Percentiles rank a stretch among this genome's conserved stretches.
These are phyloP conservation scores for Rhizoglyphus robini DNA, from an alignment of 1,140 invertebrate genomes.

Conservation along the genomic window DNA sequence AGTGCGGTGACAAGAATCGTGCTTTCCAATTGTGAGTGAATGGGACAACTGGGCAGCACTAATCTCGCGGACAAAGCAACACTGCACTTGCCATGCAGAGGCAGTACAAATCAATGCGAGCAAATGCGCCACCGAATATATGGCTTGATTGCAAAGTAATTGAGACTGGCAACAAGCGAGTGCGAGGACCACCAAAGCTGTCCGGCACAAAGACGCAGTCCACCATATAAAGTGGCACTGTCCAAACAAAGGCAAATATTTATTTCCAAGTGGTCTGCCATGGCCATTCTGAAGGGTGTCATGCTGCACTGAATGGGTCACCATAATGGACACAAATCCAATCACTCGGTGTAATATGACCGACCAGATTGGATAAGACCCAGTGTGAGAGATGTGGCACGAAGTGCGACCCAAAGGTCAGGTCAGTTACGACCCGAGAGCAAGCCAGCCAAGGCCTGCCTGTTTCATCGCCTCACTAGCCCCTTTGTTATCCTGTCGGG, in stretches of 20 bases:
- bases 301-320: background rate
- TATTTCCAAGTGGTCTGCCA: background rate
- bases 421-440: no score
- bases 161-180: background rate
- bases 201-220: background rate
- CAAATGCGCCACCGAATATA: background rate
- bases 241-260: conserved; percentile 10
- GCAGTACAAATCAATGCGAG: background rate
- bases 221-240: conserved; percentile 3
- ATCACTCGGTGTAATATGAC: conserved; percentile 5
- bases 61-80: no score
- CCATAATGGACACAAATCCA: conserved; percentile 1
- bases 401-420: no score
- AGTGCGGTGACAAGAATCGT: no score
- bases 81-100: background rate
- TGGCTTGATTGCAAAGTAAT: conserved; percentile 2
- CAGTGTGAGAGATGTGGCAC: background rate
- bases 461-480: no score
- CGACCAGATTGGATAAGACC: background rate
- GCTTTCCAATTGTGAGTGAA: no score
- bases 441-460: no score
- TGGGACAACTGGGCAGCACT: background rate
- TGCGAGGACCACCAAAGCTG: background rate
- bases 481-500: background rate
- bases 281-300: background rate